Conservation (phyloP, 2,888 invertebrate species). For the Cryptocephalus primarius region DNA sequence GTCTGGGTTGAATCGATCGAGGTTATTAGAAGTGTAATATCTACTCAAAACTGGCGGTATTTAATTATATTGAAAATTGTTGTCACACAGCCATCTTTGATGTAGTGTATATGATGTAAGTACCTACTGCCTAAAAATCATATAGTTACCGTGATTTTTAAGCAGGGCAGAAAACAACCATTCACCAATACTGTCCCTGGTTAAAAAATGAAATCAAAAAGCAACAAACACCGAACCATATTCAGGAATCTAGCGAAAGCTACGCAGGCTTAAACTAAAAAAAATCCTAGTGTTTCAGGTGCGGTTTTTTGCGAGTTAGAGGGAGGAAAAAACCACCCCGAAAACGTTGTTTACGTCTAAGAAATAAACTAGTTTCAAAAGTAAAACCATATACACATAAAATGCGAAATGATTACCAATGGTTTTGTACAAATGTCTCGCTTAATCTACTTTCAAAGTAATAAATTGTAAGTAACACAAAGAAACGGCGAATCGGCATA, state of each 20-base stretch:
- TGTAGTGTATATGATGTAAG: too few relatives aligned
- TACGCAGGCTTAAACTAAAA: conserved; percentile 29
- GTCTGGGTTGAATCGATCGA: too few relatives aligned
- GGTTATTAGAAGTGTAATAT: too few relatives aligned
- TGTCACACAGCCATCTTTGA: too few relatives aligned
- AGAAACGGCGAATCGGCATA: too few relatives aligned
- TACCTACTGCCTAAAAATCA: too few relatives aligned
- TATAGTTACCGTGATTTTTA: conserved; percentile 6
- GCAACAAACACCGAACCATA: conserved; percentile 25
- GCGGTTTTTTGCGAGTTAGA: too few relatives aligned
- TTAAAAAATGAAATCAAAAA: conserved; percentile 16
- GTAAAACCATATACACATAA: conserved; percentile 21
- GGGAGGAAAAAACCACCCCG: background rate
- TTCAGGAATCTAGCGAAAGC: conserved; percentile 36
- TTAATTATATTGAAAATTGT: too few relatives aligned
- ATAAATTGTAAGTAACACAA: conserved; percentile 6
- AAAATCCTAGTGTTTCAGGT: conserved; percentile 13
- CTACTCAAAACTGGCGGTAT: too few relatives aligned
- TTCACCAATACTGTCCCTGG: conserved; percentile 14
- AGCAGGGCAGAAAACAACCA: conserved; percentile 11
- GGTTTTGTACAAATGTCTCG: conserved; percentile 19
- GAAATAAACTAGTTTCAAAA: conserved; percentile 15
- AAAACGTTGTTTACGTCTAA: conserved; percentile 11
- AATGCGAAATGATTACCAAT: conserved; percentile 17
- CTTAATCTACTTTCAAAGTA: conserved; percentile 15